phyloP scores from a whole-genome alignment of 2,888 invertebrate species.

The Gandaritis pyraliata region DNA sequence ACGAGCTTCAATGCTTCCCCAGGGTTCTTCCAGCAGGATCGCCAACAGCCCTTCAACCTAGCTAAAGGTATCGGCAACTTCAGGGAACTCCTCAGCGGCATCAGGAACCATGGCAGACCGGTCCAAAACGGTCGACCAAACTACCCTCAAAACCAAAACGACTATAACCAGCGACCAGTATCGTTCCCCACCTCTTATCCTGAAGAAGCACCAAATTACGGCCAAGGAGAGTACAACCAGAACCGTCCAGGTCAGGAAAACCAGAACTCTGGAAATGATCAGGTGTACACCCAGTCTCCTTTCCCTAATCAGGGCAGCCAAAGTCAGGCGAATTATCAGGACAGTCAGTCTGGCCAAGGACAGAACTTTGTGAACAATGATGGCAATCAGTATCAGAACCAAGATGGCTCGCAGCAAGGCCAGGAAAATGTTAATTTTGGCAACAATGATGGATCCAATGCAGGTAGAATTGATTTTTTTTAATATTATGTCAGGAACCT shows the following conservation, averaged over 20 bases:
- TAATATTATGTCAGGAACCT: too few relatives aligned
- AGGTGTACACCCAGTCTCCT: conserved; percentile 18
- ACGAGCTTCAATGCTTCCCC: conserved; percentile 1
- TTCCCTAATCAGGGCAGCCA: conserved; percentile 4
- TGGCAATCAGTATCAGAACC: conserved; percentile 11
- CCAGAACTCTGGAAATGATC: conserved; percentile 10
- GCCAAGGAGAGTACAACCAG: conserved; percentile 14
- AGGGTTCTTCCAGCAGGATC: conserved; percentile 36
- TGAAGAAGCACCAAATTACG: conserved; percentile 33
- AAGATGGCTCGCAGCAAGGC: conserved; percentile 12
- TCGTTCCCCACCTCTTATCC: conserved; percentile 37
- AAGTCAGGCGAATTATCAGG: conserved; percentile 2
- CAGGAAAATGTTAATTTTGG: conserved; percentile 26
- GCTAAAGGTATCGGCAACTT: conserved; percentile 27
- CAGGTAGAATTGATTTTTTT: conserved; percentile 20
- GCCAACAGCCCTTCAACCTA: conserved; percentile 25
- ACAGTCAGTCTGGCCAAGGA: conserved; percentile 14
- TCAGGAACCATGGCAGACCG: conserved; percentile 22
- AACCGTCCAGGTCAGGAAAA: conserved; percentile 10
- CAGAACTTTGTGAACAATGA: conserved; percentile 4
- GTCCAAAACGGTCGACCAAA: conserved; percentile 18
- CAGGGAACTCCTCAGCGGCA: conserved; percentile 28
- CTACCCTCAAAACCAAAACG: conserved; percentile 23
- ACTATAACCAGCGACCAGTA: conserved; percentile 28
- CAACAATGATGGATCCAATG: conserved; percentile 21